Evolutionary conservation across 2,113 vertebrate species (phyloP).

Genomic region (Perccottus glenii): DNA sequence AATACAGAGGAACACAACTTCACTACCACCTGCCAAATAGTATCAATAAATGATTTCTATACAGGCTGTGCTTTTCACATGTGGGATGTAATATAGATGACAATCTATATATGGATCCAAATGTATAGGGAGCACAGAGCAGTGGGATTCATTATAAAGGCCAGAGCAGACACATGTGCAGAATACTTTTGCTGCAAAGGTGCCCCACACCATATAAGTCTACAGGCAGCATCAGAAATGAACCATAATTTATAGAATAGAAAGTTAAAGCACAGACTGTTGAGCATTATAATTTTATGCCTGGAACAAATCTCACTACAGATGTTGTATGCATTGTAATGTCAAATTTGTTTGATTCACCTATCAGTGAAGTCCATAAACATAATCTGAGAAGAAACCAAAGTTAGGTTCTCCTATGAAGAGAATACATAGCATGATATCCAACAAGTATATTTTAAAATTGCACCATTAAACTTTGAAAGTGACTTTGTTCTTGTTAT

Average conservation of each 20-base stretch:
- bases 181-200: neutral
- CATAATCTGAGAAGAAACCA: no score
- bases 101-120: neutral
- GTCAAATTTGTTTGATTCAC: no score
- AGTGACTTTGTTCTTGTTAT: no score
- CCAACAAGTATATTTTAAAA: no score
- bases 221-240: neutral
- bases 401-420: no score
- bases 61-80: neutral
- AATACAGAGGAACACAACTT: slow-evolving; percentile 1
- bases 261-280: neutral
- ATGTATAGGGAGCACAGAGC: neutral
- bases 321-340: no score
- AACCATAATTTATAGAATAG: neutral
- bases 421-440: no score
- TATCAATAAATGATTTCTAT: neutral
- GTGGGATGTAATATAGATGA: neutral
- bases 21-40: neutral
- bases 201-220: neutral
- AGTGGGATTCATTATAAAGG: neutral
- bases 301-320: no score
- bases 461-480: no score
- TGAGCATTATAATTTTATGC: no score
- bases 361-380: no score
- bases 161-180: neutral